Base-by-base conservation (phyloP, 2,113 vertebrate genomes). In the Anser cygnoides region DNA sequence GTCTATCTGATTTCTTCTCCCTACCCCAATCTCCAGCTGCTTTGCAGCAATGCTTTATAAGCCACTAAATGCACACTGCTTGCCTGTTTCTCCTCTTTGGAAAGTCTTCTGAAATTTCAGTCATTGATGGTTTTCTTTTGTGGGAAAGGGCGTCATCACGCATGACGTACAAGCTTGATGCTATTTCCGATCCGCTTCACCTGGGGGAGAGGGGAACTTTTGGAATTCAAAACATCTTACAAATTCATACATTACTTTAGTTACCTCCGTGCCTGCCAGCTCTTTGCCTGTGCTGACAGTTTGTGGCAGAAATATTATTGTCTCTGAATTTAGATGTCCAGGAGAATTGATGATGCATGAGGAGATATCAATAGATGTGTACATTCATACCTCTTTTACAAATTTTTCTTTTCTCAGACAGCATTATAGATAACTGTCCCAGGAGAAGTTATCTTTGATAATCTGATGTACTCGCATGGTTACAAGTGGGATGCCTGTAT, bases 381-480 rank as follows among this genome's bases (percentile, higher is more conserved):
- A 84, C 41, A 44, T 92, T 92, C 93, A 80, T 93, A 84, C 29
- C 6, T 93, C 77, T 94, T 93, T 68, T 91, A 66, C 73, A 83
- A 62, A 70, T 79, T 82, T 35, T 79, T 61, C 54, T 87, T 79
- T 79, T 87, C 74, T 92, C 81, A 70, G 70, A 37, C 58, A 76
- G 37, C 46, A 22, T 89, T 82, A 76, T n/a, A 84, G 80, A 41
- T 66, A 80, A 75, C 77, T 79, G 44, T 91, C 77, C 70, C 89
- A 91, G 58, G 84, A 93, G 74, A 91, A 94, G 74, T 50, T n/a
- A 89, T 50, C 58, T 93, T 87, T 76, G 87, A 59, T 54, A 43
- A 50, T n/a, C 44, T 82, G 39, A 54, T 37, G 15, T 46, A n/a
- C 59, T 80, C 76, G 39, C 5, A 15, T 11, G 31, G 77, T 74